These are phyloP conservation scores for Hippopotamyrus pictus DNA, from an alignment of 2,797 vertebrate genomes.

Conservation along the genomic window DNA sequence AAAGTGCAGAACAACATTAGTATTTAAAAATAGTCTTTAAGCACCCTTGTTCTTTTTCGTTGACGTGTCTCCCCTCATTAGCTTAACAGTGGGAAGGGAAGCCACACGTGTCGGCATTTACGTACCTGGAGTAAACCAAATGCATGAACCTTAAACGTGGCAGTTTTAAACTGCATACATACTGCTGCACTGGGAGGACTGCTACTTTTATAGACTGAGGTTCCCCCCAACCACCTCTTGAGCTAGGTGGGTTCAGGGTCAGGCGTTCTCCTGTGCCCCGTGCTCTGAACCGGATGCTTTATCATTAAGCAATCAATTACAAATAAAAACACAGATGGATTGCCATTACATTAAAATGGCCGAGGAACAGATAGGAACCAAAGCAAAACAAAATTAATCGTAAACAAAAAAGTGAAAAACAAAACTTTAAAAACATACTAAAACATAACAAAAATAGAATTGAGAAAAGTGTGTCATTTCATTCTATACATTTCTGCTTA, in stretches of 20 bases:
- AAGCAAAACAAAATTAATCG: background rate
- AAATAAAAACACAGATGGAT: conserved; percentile 40
- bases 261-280: background rate
- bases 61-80: background rate
- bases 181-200: background rate
- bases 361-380: background rate
- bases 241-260: background rate
- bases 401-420: conserved; percentile 40
- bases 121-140: background rate
- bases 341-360: conserved; percentile 17
- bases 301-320: conserved; percentile 22
- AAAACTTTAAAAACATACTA: conserved; percentile 47
- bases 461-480: conserved; percentile 55
- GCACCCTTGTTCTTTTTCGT: conserved; percentile 7
- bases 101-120: background rate
- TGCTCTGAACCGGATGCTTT: conserved; percentile 25
- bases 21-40: conserved; percentile 6
- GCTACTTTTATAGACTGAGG: background rate
- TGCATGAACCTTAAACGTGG: background rate
- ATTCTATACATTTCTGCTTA: conserved; percentile 85
- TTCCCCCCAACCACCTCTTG: background rate
- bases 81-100: background rate
- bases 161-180: background rate
- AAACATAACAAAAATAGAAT: conserved; percentile 32
- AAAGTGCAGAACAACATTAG: conserved; percentile 13